Percentiles rank a stretch among this genome's conserved stretches.
Conservation (phyloP, 2,113 vertebrate species). For the Lagenorhynchus albirostris region DNA sequence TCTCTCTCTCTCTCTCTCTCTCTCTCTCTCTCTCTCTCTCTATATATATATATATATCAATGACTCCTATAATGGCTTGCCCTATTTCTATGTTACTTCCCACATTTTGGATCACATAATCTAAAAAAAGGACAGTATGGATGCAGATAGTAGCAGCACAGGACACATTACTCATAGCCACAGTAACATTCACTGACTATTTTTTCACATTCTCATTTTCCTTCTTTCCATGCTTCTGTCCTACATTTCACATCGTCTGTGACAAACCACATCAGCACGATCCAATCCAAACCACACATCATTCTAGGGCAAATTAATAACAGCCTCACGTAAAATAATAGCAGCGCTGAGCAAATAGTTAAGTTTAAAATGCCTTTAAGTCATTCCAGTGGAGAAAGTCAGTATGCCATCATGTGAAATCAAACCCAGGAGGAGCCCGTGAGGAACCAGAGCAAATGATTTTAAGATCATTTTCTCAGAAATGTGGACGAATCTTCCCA, state of each 20-base stretch:
- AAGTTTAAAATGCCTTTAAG: constrained; percentile 44
- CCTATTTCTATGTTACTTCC: background rate
- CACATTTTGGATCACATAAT: background rate
- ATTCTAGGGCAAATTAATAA: constrained; percentile 56
- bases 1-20: too few relatives aligned
- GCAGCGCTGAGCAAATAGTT: constrained; percentile 1
- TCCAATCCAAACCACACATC: constrained; percentile 46
- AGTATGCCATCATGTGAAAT: constrained; percentile 31
- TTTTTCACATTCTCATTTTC: background rate
- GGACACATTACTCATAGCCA: background rate
- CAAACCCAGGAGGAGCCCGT: background rate
- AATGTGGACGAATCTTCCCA: background rate
- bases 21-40: too few relatives aligned
- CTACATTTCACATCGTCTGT: background rate
- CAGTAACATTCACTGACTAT: background rate
- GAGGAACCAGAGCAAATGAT: background rate
- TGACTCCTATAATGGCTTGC: background rate
- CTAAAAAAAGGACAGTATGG: background rate
- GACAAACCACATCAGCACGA: constrained; percentile 11
- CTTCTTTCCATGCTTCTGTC: constrained; percentile 14
- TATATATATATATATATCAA: too few relatives aligned
- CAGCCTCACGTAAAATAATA: constrained; percentile 42
- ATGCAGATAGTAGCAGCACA: background rate
- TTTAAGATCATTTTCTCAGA: constrained; percentile 7
- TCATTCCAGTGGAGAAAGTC: constrained; percentile 27